Conservation (phyloP, 2,888 invertebrate species). For the Meteorus cinctellus region DNA sequence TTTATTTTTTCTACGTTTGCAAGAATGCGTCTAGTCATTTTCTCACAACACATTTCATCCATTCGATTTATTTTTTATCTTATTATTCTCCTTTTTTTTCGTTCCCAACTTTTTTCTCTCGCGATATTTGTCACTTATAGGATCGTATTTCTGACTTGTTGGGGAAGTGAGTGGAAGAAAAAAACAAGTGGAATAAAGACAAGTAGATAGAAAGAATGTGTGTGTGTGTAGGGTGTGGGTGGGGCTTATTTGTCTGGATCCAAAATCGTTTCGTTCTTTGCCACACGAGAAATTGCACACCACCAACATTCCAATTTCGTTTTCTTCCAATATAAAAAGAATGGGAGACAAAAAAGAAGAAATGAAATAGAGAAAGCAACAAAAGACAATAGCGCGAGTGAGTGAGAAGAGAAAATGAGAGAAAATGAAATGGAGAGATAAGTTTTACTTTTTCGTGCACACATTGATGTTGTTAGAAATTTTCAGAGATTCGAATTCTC, state of each 20-base stretch:
- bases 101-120: neutral
- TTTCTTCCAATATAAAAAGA: conserved; percentile 10
- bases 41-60: neutral
- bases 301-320: conserved; percentile 29
- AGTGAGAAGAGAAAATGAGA: conserved; percentile 32
- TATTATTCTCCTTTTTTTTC: neutral
- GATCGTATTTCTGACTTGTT: neutral
- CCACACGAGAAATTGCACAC: conserved; percentile 30
- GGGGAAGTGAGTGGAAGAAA: neutral
- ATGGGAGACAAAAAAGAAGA: conserved; percentile 17
- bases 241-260: conserved; percentile 23
- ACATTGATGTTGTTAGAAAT: neutral
- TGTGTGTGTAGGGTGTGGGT: conserved; percentile 2
- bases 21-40: neutral
- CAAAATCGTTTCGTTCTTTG: conserved; percentile 30
- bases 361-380: neutral
- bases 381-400: conserved; percentile 36
- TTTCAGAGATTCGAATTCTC: neutral
- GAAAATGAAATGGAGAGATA: conserved; percentile 9
- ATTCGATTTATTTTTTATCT: neutral
- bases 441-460: neutral
- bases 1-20: neutral
- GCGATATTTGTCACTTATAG: conserved; percentile 2
- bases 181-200: neutral
- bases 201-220: neutral